Conservation (phyloP, 2,888 invertebrate genomes). For the Furcula furcula region DNA sequence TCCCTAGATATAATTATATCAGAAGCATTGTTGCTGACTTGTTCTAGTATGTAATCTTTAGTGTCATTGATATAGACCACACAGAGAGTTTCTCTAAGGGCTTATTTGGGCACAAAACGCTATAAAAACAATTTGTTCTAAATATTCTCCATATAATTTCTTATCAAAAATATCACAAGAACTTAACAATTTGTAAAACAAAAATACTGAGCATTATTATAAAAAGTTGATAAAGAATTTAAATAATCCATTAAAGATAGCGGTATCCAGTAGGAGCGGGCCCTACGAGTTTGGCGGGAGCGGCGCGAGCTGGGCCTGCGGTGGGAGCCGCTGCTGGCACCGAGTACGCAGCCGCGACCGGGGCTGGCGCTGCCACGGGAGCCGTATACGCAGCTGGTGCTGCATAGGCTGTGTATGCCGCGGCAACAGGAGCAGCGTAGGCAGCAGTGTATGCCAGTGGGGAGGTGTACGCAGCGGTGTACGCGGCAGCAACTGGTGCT, state of each 20-base stretch:
- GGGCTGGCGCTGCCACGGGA: background rate
- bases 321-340: slow-evolving; percentile 14
- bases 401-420: slow-evolving; percentile 22
- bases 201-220: too few species aligned
- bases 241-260: slow-evolving; percentile 52
- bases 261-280: slow-evolving; percentile 56
- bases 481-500: slow-evolving; percentile 36
- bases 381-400: slow-evolving; percentile 9
- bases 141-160: too few species aligned
- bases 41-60: too few species aligned
- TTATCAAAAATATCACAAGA: too few species aligned
- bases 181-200: too few species aligned
- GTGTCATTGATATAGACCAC: too few species aligned
- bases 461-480: slow-evolving; percentile 22
- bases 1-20: too few species aligned
- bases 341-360: background rate
- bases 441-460: slow-evolving; percentile 23
- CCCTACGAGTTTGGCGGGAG: slow-evolving; percentile 83
- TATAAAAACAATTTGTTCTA: too few species aligned
- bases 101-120: too few species aligned
- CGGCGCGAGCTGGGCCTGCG: slow-evolving; percentile 14
- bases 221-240: too few species aligned
- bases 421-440: slow-evolving; percentile 16
- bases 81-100: too few species aligned
- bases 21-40: too few species aligned